Base-by-base conservation (phyloP, 2,888 invertebrate genomes). In the Aromia moschata region DNA sequence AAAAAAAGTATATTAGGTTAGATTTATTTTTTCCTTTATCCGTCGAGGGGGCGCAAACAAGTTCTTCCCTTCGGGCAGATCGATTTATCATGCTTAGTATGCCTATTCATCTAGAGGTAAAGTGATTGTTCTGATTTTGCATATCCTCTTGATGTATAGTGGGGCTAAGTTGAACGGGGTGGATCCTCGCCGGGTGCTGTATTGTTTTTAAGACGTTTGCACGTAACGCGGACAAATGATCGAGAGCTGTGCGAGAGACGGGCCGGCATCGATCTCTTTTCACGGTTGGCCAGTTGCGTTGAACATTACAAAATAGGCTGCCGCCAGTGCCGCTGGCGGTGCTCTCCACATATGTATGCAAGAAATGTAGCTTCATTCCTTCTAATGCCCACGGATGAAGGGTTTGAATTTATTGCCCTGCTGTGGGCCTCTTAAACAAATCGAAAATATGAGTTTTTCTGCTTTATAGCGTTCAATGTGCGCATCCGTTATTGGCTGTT, bases 191-290 rank as follows among this genome's bases (percentile, higher is more conserved):
- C 45, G 53, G 58, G 53, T 45, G 25, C 38, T 58, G 58, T 53
- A 58, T 58, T 58, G 58, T 58, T 58, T 58, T 58, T 49, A 53
- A 53, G 58, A 58, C 53, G 57, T 52, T 58, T 47, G 53, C 47
- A 53, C 49, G 58, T 58, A 58, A 58, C 58, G 46, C 18, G 58
- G 49, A 58, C 58, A 58, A 58, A 58, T 58, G 58, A 58, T 58
- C 53, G 53, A 40, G 46, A 51, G 53, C 53, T 54, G 45, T 58
- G 58, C 40, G 16, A 38, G 30, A 53, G 58, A 58, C 58, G 58
- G 52, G 20, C 37, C 25, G 11, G 44, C 41, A 58, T 58, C 58
- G 58, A 58, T 58, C 36, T 46, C 46, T 46, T 45, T 54, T 58
- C 53, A 58, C 54, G 58, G 53, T 46, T 58, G 53, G 49, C 53